Evolutionary conservation across 2,888 invertebrate genomes (phyloP).

Genomic region (Portevinia maculata): DNA sequence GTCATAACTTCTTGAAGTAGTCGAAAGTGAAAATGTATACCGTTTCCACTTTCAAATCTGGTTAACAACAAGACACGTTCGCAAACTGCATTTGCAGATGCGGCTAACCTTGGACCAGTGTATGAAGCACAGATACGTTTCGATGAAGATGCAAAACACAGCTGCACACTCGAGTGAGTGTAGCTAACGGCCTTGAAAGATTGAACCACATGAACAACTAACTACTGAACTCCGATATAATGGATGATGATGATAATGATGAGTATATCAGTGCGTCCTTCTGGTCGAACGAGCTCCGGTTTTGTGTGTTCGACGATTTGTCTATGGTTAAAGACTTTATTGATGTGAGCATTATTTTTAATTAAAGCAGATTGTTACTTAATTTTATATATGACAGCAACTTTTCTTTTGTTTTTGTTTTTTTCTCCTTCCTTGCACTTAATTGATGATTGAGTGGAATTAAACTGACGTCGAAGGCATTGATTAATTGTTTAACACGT

Average conservation of each 20-base stretch:
- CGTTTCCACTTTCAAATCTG: constrained; percentile 60
- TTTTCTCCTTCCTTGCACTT: background rate
- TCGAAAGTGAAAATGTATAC: constrained; percentile 54
- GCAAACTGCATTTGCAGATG: constrained; percentile 3
- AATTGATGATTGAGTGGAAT: constrained; percentile 22
- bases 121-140: constrained; percentile 16
- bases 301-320: background rate
- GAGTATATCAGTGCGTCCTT: constrained; percentile 52
- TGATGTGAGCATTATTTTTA: constrained; percentile 11
- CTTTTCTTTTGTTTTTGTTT: background rate
- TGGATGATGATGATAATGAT: constrained; percentile 56
- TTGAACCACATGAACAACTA: constrained; percentile 43
- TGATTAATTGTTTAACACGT: constrained; percentile 33
- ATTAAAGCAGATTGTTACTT: constrained; percentile 24
- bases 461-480: background rate
- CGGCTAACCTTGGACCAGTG: constrained; percentile 42
- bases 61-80: constrained; percentile 4
- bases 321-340: constrained; percentile 4
- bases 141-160: constrained; percentile 40
- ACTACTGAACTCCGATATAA: constrained; percentile 41
- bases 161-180: constrained; percentile 34
- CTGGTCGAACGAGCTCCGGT: constrained; percentile 28
- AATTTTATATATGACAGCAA: constrained; percentile 15
- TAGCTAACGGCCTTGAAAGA: constrained; percentile 58
- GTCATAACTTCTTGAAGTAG: constrained; percentile 33